Evolutionary conservation across 2,888 invertebrate species (phyloP).

Genomic region (Caenorhabditis japonica): DNA sequence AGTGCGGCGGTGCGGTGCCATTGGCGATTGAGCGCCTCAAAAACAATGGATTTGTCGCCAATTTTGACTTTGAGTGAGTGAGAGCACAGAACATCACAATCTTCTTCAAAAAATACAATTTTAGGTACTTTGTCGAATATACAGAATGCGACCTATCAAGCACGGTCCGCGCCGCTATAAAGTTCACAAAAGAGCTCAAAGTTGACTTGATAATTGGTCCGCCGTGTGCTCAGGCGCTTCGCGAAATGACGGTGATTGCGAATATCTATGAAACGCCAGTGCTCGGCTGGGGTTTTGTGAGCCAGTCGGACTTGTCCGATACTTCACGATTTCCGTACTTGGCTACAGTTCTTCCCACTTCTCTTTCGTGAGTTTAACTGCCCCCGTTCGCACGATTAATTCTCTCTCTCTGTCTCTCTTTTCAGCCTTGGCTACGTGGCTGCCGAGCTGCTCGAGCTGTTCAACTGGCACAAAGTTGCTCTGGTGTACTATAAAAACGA

Average conservation of each 20-base stretch:
- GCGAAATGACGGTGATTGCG: constrained; percentile 45
- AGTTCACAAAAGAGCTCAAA: constrained; percentile 62
- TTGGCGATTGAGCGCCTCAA: constrained; percentile 44
- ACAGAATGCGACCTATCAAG: constrained; percentile 52
- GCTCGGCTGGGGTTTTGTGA: constrained; percentile 55
- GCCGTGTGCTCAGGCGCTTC: constrained; percentile 58
- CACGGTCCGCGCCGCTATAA: constrained; percentile 44
- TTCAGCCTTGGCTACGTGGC: constrained; percentile 48
- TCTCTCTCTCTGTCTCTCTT: too few species aligned
- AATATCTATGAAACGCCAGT: constrained; percentile 43
- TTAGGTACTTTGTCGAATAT: constrained; percentile 53
- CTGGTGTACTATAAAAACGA: constrained; percentile 40
- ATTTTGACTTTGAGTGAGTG: constrained; percentile 51
- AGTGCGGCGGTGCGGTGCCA: constrained; percentile 52
- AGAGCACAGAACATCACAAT: too few species aligned
- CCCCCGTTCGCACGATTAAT: neutral
- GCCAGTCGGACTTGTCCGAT: constrained; percentile 38
- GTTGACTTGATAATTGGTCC: constrained; percentile 69
- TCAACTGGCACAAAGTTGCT: constrained; percentile 40
- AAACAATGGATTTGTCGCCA: constrained; percentile 27
- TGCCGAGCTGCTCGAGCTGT: constrained; percentile 35
- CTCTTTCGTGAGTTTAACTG: constrained; percentile 28
- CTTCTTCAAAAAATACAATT: neutral
- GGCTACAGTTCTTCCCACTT: constrained; percentile 40
- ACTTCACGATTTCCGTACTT: constrained; percentile 47